Evolutionary conservation across 2,888 invertebrate genomes (phyloP), one percentile per base, ranked within the genome.

Genomic region (Heteromurus nitidus): DNA sequence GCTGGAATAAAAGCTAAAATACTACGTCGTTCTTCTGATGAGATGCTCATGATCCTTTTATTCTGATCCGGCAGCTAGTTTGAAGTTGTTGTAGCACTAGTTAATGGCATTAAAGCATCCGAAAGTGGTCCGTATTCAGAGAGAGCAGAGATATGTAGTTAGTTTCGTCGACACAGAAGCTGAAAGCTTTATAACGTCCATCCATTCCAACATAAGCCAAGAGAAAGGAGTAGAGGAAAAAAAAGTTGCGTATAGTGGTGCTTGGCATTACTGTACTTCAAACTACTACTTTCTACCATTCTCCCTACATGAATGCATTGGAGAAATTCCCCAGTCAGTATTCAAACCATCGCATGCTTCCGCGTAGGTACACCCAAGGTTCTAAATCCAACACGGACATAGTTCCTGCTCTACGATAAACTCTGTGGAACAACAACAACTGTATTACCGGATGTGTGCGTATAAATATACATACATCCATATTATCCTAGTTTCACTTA

Each of bases 151-250:
- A n/a, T n/a, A n/a, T n/a, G n/a, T 22, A 47, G 68, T 58, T 42
- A 58, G 53, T 55, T 47, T 36, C 28, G n/a, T 7, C 26, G 36
- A n/a, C n/a, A n/a, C n/a, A n/a, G n/a, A n/a, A 68, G 31, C 50
- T 64, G 70, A 79, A 79, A 79, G 79, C 70, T 79, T 79, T 79
- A 77, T 53, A 62, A 36, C 69, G 77, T 79, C 53, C 79, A 70
- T 70, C 79, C 24, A 53, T 77, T 79, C 65, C 47, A 24, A 47
- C 53, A 13, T 9, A 36, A 36, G 7, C 13, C 36, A 36, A 13
- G 5, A 13, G 36, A 36, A 36, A 36, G 13, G 36, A 11, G n/a
- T n/a, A 47, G 47, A n/a, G 11, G 47, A 47, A 13, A n/a, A 47
- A 13, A 13, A 36, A 36, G 36, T 36, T 9, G 36, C 42, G 36